These are phyloP conservation scores for Anas flavirostris DNA, from an alignment of 2,797 vertebrate genomes.

Conservation along the genomic window DNA sequence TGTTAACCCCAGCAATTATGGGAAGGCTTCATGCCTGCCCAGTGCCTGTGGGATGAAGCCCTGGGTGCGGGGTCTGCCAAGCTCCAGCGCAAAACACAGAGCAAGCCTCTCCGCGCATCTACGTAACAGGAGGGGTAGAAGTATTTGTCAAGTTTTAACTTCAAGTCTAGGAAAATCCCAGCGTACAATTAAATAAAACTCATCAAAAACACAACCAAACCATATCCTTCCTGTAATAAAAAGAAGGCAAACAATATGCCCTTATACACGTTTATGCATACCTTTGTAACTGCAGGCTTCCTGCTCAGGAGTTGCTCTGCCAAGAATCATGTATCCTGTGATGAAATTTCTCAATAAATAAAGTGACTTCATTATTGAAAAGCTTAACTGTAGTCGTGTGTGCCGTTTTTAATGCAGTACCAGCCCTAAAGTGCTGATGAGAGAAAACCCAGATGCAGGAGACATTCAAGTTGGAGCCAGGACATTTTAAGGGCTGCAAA, in stretches of 20 bases:
- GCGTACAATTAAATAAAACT: constrained; percentile 60
- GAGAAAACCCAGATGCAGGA: constrained; percentile 51
- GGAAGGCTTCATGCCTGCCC: neutral
- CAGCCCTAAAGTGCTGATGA: constrained; percentile 49
- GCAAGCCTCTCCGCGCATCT: neutral
- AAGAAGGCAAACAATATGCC: constrained; percentile 72
- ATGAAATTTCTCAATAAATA: constrained; percentile 74
- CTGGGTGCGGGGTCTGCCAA: neutral
- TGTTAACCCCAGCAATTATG: constrained; percentile 15
- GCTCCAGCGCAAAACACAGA: neutral
- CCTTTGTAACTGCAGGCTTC: constrained; percentile 75
- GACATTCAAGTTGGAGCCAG: constrained; percentile 61
- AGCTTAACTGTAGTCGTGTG: constrained; percentile 60
- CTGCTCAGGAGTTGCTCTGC: constrained; percentile 69
- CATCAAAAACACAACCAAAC: constrained; percentile 63
- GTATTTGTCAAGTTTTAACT: constrained; percentile 14
- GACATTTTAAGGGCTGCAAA: constrained; percentile 61
- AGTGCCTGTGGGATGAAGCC: neutral
- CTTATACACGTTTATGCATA: constrained; percentile 52
- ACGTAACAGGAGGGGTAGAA: neutral
- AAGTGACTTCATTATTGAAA: constrained; percentile 70
- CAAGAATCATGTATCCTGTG: constrained; percentile 71
- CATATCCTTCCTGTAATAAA: constrained; percentile 71
- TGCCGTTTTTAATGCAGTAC: constrained; percentile 61
- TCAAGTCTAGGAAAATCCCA: constrained; percentile 49